These are phyloP conservation scores for Paratilapia polleni DNA, from an alignment of 2,113 vertebrate genomes.

Conservation along the genomic window DNA sequence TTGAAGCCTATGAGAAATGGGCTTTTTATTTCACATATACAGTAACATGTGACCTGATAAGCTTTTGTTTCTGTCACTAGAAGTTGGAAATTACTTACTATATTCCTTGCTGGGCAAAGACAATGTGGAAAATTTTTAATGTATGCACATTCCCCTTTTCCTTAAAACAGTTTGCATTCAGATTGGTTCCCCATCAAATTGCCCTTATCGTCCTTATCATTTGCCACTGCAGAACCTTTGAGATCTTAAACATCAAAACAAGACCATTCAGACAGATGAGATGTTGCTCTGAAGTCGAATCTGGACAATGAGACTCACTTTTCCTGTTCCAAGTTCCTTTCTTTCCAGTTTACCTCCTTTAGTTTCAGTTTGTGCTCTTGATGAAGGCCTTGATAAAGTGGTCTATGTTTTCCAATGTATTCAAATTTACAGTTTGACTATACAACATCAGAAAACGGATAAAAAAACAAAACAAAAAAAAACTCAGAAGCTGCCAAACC, in stretches of 20 bases:
- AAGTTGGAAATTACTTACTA: no score
- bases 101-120: no score
- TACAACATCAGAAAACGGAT: background rate
- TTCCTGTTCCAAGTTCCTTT: background rate
- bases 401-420: background rate
- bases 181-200: background rate
- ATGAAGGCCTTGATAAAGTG: fast-evolving
- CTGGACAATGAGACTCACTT: background rate
- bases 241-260: background rate
- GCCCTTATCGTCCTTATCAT: background rate
- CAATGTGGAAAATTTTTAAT: no score
- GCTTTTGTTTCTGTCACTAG: no score
- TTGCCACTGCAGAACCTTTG: background rate
- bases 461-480: background rate
- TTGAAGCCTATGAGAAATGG: no score
- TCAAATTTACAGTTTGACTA: background rate
- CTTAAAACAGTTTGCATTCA: background rate
- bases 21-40: no score
- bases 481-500: background rate
- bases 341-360: background rate
- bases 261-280: background rate
- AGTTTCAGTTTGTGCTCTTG: background rate
- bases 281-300: background rate
- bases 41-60: no score
- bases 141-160: background rate